phyloP scores from a whole-genome alignment of 2,113 vertebrate genomes.

The Mesoclemmys tuberculata region DNA sequence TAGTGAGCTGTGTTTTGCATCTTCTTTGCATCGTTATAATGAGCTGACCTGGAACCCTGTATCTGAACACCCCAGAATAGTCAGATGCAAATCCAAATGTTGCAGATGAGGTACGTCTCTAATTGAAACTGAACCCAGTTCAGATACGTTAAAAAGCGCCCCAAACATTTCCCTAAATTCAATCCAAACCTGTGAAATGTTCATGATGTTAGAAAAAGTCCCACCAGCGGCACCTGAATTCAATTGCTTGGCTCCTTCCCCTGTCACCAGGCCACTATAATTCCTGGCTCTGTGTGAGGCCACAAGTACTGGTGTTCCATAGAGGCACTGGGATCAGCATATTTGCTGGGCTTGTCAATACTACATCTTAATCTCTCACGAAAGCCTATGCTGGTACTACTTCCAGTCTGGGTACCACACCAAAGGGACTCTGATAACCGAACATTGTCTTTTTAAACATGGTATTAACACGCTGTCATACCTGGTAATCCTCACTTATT shows the following conservation, averaged over 20 bases:
- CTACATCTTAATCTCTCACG: not conserved
- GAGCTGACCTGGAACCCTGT: not conserved
- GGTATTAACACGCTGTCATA: not conserved
- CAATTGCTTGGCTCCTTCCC: not conserved
- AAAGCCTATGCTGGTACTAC: not conserved
- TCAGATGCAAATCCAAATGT: not conserved
- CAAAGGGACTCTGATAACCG: not conserved
- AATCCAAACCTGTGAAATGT: not conserved
- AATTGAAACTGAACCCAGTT: not conserved
- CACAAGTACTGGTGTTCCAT: not conserved
- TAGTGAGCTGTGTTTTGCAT: not conserved
- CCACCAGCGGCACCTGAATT: not conserved
- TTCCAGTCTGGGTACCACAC: not conserved
- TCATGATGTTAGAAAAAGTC: not conserved
- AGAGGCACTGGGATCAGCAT: not conserved
- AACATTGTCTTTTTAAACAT: constrained; percentile 8
- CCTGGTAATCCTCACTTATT: not conserved
- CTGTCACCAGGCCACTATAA: not conserved
- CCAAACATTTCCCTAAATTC: not conserved
- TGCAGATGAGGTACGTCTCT: not conserved
- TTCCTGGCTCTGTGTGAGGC: not conserved
- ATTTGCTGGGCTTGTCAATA: not conserved
- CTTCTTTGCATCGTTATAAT: constrained; percentile 17
- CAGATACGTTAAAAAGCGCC: not conserved
- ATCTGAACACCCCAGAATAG: not conserved